These are phyloP conservation scores for Azorinus chamasolen DNA, from an alignment of 2,888 invertebrate genomes.

Conservation along the genomic window DNA sequence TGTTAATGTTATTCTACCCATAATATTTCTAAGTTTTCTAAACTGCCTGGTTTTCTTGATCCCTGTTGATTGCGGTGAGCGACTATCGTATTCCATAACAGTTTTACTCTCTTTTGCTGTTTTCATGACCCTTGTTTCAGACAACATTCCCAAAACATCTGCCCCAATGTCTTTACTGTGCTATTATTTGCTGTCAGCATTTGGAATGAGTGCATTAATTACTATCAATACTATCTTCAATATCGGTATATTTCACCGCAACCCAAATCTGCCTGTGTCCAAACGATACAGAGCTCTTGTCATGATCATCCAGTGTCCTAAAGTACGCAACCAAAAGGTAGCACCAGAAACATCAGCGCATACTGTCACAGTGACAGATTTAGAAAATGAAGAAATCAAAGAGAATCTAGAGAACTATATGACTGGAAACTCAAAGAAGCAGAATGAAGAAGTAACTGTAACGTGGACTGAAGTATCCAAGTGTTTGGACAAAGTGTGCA, in stretches of 20 bases:
- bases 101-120: slow-evolving; percentile 61
- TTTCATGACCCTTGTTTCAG: slow-evolving; percentile 60
- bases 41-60: slow-evolving; percentile 58
- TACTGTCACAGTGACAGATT: too few species aligned
- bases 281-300: too few species aligned
- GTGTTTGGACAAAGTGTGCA: slow-evolving; percentile 4
- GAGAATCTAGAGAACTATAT: too few species aligned
- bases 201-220: slow-evolving; percentile 1
- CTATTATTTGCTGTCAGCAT: slow-evolving; percentile 4
- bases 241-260: slow-evolving; percentile 17
- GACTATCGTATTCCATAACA: slow-evolving; percentile 58
- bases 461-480: slow-evolving; percentile 20
- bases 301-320: too few species aligned
- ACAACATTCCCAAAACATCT: slow-evolving; percentile 59
- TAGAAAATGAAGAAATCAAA: too few species aligned
- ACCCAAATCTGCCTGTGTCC: background rate
- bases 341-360: too few species aligned
- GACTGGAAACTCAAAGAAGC: too few species aligned
- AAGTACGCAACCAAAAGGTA: too few species aligned
- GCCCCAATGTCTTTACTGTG: slow-evolving; percentile 47
- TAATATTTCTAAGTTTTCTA: slow-evolving; percentile 53
- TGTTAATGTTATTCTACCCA: slow-evolving; percentile 59
- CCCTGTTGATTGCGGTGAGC: slow-evolving; percentile 61
- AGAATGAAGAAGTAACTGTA: too few species aligned
- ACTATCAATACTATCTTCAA: slow-evolving; percentile 5